Evolutionary conservation across 2,888 invertebrate species (phyloP).

Genomic region (Himalopsyche japonica): DNA sequence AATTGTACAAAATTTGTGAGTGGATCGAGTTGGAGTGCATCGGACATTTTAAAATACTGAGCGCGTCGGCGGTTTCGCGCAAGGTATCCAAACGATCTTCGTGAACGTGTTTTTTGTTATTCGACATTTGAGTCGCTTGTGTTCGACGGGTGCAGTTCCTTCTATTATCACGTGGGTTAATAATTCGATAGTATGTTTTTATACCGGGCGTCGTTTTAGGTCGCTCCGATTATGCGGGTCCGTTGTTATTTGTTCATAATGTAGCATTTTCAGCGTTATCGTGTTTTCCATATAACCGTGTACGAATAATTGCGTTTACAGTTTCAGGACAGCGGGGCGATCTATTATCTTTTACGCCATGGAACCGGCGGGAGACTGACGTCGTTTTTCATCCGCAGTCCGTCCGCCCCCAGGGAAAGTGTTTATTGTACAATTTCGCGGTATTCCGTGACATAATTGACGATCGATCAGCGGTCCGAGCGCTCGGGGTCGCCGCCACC

Average conservation of each 20-base stretch:
- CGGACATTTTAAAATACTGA: not conserved
- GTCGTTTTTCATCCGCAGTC: conserved; percentile 34
- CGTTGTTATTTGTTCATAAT: not conserved
- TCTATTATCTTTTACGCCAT: conserved; percentile 41
- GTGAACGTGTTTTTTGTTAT: conserved; percentile 38
- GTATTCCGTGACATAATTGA: conserved; percentile 44
- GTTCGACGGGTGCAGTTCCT: conserved; percentile 51
- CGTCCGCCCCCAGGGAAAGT: not conserved
- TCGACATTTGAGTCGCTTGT: conserved; percentile 50
- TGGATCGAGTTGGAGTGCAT: conserved; percentile 10
- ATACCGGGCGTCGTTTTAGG: conserved; percentile 12
- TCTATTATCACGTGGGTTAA: conserved; percentile 62
- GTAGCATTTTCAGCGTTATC: not conserved
- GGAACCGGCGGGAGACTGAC: conserved; percentile 52
- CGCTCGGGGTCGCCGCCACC: conserved; percentile 5
- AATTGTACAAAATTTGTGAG: conserved; percentile 46
- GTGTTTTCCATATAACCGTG: not conserved
- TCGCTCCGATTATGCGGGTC: conserved; percentile 37
- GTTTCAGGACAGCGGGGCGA: conserved; percentile 30
- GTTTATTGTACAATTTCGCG: conserved; percentile 35
- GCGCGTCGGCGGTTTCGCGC: conserved; percentile 25
- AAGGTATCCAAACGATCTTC: not conserved
- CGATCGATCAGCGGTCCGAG: conserved; percentile 49
- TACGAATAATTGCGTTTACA: conserved; percentile 5
- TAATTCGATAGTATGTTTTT: conserved; percentile 49